A percentile compares a stretch with the other conserved stretches of the same genome.
Evolutionary conservation across 2,888 invertebrate species (phyloP).

Genomic region (Julus scanicus): DNA sequence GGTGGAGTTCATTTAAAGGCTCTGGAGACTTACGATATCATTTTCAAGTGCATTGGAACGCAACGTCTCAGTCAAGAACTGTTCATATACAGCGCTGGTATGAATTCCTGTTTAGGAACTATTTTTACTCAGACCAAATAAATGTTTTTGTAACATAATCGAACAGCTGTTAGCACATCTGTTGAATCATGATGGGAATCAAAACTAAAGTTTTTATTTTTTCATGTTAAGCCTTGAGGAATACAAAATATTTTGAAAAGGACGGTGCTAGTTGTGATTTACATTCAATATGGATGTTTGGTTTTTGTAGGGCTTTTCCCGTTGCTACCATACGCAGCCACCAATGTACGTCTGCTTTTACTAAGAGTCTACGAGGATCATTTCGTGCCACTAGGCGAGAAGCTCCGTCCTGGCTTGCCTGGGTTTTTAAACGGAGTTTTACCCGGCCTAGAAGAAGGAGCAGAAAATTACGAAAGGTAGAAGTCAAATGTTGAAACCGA

Average conservation of each 20-base stretch:
- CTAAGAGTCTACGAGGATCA: conserved; percentile 87
- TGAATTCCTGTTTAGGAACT: conserved; percentile 57
- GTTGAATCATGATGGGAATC: no score
- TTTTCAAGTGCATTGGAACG: conserved; percentile 88
- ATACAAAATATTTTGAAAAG: no score
- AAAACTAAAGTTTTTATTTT: no score
- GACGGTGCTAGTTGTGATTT: no score
- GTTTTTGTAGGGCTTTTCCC: conserved; percentile 80
- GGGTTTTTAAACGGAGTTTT: conserved; percentile 89
- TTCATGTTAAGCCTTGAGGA: no score
- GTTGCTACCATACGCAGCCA: conserved; percentile 86
- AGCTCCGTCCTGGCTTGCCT: conserved; percentile 81
- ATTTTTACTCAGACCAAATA: no score
- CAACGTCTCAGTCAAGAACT: conserved; percentile 80
- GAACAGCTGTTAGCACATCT: no score
- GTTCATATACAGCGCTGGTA: conserved; percentile 83
- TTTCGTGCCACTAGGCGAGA: conserved; percentile 83
- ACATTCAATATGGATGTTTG: neutral
- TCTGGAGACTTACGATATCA: conserved; percentile 88
- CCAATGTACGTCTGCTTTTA: conserved; percentile 86
- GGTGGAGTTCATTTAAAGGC: conserved; percentile 92
- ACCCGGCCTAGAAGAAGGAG: conserved; percentile 87
- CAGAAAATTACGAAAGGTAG: conserved; percentile 82
- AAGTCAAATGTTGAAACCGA: neutral
- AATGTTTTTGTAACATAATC: no score